Evolutionary conservation across 2,888 invertebrate species (phyloP), one percentile per base, ranked within the genome.

Genomic region (Heliconius cydno): DNA sequence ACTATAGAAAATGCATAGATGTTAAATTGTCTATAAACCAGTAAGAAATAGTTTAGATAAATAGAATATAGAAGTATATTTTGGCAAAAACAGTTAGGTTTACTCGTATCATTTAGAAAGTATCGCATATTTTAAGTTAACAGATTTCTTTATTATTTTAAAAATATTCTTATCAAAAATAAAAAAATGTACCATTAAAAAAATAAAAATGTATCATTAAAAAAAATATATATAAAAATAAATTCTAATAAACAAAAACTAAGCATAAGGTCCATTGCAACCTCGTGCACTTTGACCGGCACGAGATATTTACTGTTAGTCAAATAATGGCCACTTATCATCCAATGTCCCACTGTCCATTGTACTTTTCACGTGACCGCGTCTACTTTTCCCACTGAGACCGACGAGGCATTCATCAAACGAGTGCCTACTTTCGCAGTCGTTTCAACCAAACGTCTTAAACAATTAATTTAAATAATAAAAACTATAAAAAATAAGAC

Each of bases 371-470:
- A 90, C 88, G 88, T 88, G 89, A 86, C 76, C 78, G 81, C 82
- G 81, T 75, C 82, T 80, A 85, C 89, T 88, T 90, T 89, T 87
- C 87, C 87, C 88, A 86, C 85, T 83, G 85, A 81, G 81, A 75
- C 86, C 80, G 83, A 76, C 86, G 84, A 85, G 83, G 84, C 88
- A 87, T 86, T 88, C 87, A 86, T 86, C 89, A 88, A 89, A 87
- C 86, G 87, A 84, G 84, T 84, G 90, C 87, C 89, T 88, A 90
- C 91, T 91, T 92, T 92, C 90, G 91, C 86, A 87, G 89, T 86
- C 90, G 91, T 86, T 84, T 83, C 86, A 46, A 80, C 76, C 83
- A 76, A 70, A 41, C 82, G 79, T 77, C 63, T 68, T 79, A 57
- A 76, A 74, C 38, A 60, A 38, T 46, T 28, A 30, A 74, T 76